Evolutionary conservation across 1,140 invertebrate species (phyloP).

Genomic region (Drosophila ohnishii): DNA sequence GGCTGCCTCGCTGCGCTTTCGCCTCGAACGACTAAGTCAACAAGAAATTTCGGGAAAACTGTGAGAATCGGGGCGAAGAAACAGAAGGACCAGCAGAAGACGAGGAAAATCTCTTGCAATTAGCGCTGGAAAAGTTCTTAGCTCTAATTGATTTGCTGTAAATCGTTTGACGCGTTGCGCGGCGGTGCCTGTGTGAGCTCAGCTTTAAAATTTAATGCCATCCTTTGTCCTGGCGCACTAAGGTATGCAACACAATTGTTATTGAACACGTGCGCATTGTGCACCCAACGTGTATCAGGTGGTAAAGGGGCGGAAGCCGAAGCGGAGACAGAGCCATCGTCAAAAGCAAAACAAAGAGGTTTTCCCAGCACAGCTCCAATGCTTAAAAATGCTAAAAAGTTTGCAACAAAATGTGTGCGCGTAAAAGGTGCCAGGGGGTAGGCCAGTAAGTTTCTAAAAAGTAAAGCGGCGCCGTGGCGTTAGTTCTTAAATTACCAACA

Average conservation of each 20-base stretch:
- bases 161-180: conserved; percentile 71
- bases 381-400: conserved; percentile 61
- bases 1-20: conserved; percentile 48
- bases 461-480: too few species aligned
- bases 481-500: too few species aligned
- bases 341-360: conserved; percentile 75
- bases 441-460: background rate
- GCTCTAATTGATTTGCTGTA: conserved; percentile 78
- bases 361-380: conserved; percentile 43
- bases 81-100: background rate
- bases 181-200: conserved; percentile 34
- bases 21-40: conserved; percentile 60
- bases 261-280: conserved; percentile 70
- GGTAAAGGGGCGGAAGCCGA: conserved; percentile 1
- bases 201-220: conserved; percentile 72
- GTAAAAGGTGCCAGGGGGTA: conserved; percentile 23
- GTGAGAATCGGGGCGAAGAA: conserved; percentile 23
- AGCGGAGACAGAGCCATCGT: conserved; percentile 57
- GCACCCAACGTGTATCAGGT: conserved; percentile 32
- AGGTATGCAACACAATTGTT: conserved; percentile 79
- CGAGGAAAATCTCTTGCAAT: conserved; percentile 64
- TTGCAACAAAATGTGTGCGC: conserved; percentile 27
- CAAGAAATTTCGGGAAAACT: conserved; percentile 53
- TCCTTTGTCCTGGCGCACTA: conserved; percentile 59
- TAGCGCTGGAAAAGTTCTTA: conserved; percentile 76